Evolutionary conservation across 1,140 invertebrate genomes (phyloP), one percentile per base, ranked within the genome.

Genomic region (Penaeus indicus): DNA sequence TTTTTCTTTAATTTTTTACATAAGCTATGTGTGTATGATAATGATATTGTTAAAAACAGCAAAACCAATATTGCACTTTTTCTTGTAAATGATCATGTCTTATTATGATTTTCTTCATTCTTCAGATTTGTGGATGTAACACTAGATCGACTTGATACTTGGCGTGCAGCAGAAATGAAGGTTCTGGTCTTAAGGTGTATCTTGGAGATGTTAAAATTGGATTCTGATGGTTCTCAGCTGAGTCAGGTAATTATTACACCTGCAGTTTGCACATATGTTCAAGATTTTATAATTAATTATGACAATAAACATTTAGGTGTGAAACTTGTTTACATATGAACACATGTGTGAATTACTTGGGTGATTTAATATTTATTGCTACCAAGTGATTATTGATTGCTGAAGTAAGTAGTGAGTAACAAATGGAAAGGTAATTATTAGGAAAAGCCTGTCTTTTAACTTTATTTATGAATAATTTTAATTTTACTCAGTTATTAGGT

Each of bases 121-220:
- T 80, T 72, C 64, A 89, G 88, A 54, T 89, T 79, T 85, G 88
- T 89, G 54, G 88, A 89, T 78, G 60, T 81, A 3, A 85, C 88
- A 61, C 42, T 89, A 69, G 83, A 89, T 38, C 75, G 88, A 25
- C 61, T 89, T 32, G 88, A 89, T 32, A 85, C 77, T 0, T 89
- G 88, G 88, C 79, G 84, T 62, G 82, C 88, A n/a, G 61, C 88
- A n/a, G 88, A 89, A 60, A 89, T 89, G 88, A 89, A 89, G 83
- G 88, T 89, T 25, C 32, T 89, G 75, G 88, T 89, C 61, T 84
- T 89, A 27, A 80, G 88, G 25, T 89, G 88, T 27, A 69, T 89
- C 22, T 64, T 89, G 75, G 88, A 89, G 47, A 89, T 85, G 82
- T 32, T 89, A 64, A 83, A 78, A 16, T 80, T 89, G 27, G 88